Conservation (phyloP, 2,888 invertebrate species). For the Boloria selene region DNA sequence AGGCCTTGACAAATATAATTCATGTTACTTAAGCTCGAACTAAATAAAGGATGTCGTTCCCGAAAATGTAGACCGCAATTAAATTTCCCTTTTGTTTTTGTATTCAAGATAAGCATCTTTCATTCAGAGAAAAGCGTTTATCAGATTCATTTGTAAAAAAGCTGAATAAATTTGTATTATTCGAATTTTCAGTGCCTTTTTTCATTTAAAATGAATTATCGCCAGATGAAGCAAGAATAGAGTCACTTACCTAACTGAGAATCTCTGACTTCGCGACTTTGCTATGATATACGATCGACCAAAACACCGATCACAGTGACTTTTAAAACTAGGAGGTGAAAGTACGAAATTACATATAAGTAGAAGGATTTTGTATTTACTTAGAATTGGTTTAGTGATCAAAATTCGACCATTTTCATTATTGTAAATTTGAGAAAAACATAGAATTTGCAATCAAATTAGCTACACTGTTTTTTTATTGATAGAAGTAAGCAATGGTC, state of each 20-base stretch:
- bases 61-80: constrained; percentile 18
- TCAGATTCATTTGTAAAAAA: constrained; percentile 34
- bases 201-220: constrained; percentile 52
- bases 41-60: constrained; percentile 13
- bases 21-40: constrained; percentile 19
- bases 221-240: constrained; percentile 49
- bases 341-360: too few species aligned
- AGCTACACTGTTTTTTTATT: too few species aligned
- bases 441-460: too few species aligned
- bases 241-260: constrained; percentile 52
- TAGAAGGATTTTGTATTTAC: too few species aligned
- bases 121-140: constrained; percentile 26
- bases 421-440: too few species aligned
- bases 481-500: too few species aligned
- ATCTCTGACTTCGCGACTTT: constrained; percentile 51
- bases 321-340: neutral
- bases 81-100: constrained; percentile 29
- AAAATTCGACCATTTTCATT: too few species aligned
- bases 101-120: constrained; percentile 28
- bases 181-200: constrained; percentile 39
- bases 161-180: constrained; percentile 40
- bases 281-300: constrained; percentile 37
- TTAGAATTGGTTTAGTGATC: too few species aligned
- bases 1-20: constrained; percentile 21
- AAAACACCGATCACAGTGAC: constrained; percentile 16